Percentiles rank a stretch among this genome's conserved stretches.
phyloP scores from a whole-genome alignment of 1,140 invertebrate genomes.

The Trypoxylus dichotomus region DNA sequence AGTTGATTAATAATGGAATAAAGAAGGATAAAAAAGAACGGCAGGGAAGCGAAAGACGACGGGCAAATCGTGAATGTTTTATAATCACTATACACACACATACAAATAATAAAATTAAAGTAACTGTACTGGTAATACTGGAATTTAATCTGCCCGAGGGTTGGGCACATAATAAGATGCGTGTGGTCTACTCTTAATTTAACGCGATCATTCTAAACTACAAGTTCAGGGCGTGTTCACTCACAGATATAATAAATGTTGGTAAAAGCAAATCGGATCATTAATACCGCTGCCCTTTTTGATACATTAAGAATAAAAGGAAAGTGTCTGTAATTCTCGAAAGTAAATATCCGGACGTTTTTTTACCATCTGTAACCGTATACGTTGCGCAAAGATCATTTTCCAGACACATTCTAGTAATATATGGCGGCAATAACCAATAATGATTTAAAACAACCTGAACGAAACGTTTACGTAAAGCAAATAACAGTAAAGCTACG shows the following conservation, averaged over 20 bases:
- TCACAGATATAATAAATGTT: neutral
- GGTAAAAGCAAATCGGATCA: slow-evolving; percentile 17
- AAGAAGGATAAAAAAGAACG: neutral
- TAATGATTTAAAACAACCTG: slow-evolving; percentile 3
- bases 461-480: neutral
- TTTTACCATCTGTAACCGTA: neutral
- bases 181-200: slow-evolving; percentile 39
- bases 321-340: neutral
- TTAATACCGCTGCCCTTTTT: slow-evolving; percentile 13
- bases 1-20: slow-evolving; percentile 17
- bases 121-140: slow-evolving; percentile 34
- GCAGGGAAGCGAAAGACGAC: slow-evolving; percentile 4
- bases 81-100: slow-evolving; percentile 3
- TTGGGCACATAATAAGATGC: slow-evolving; percentile 35
- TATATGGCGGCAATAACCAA: neutral
- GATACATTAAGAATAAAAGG: neutral
- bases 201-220: slow-evolving; percentile 35
- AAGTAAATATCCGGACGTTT: neutral
- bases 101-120: slow-evolving; percentile 32
- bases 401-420: neutral
- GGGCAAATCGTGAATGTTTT: slow-evolving; percentile 8
- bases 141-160: slow-evolving; percentile 34
- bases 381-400: neutral
- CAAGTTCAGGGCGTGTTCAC: slow-evolving; percentile 34
- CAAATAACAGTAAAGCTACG: neutral